Evolutionary conservation across 2,888 invertebrate species (phyloP).

Genomic region (Caenorhabditis virilis): DNA sequence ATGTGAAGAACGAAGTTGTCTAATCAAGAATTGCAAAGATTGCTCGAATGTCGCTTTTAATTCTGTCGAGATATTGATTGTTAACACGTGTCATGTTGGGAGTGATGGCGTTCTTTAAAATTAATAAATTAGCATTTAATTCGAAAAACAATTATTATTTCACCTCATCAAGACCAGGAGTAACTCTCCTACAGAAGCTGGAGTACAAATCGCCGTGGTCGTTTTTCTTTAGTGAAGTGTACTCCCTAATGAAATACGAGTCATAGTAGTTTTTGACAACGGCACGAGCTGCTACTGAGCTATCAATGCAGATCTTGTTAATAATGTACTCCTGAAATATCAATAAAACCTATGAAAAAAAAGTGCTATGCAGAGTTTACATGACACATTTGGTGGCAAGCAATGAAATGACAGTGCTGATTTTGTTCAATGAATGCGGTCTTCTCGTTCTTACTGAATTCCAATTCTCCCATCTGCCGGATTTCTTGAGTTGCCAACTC

Average conservation of each 20-base stretch:
- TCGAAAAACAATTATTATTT: not conserved
- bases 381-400: slow-evolving; percentile 50
- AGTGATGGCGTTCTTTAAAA: slow-evolving; percentile 34
- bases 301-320: slow-evolving; percentile 33
- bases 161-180: slow-evolving; percentile 42
- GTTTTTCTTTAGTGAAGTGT: slow-evolving; percentile 23
- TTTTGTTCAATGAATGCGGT: slow-evolving; percentile 39
- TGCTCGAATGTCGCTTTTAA: slow-evolving; percentile 37
- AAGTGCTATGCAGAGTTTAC: slow-evolving; percentile 17
- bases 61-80: slow-evolving; percentile 36
- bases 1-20: not conserved
- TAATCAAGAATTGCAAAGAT: not conserved
- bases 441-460: slow-evolving; percentile 19
- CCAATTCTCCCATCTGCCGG: slow-evolving; percentile 16
- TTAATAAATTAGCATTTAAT: not conserved
- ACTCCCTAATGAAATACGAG: slow-evolving; percentile 32
- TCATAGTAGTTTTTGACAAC: slow-evolving; percentile 41
- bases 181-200: slow-evolving; percentile 45
- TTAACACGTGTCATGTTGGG: slow-evolving; percentile 45
- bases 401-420: slow-evolving; percentile 41
- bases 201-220: slow-evolving; percentile 41
- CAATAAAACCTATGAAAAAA: slow-evolving; percentile 1
- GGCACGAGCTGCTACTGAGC: slow-evolving; percentile 17
- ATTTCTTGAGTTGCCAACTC: slow-evolving; percentile 19
- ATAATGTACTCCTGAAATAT: slow-evolving; percentile 37